These are phyloP conservation scores for Peromyscus californicus DNA, from an alignment of 2,113 vertebrate species.

Conservation along the genomic window DNA sequence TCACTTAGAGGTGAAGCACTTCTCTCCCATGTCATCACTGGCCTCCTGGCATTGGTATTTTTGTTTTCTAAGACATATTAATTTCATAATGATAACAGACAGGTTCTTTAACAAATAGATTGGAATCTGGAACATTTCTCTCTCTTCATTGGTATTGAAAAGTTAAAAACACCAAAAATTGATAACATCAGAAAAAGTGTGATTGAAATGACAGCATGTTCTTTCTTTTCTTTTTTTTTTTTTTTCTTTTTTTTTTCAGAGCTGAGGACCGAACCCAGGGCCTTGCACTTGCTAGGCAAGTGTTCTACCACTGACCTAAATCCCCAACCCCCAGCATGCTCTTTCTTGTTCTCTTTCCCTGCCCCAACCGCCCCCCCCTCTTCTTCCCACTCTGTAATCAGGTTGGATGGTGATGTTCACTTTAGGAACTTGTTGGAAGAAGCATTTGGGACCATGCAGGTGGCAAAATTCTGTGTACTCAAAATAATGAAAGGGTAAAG, in stretches of 20 bases:
- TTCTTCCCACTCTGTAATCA: neutral
- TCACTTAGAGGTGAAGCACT: neutral
- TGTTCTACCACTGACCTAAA: too few species aligned
- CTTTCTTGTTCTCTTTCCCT: neutral
- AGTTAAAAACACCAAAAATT: neutral
- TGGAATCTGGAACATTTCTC: neutral
- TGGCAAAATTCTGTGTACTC: neutral
- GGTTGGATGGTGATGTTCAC: neutral
- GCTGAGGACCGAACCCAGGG: too few species aligned
- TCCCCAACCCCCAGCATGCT: too few species aligned
- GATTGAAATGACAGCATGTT: neutral
- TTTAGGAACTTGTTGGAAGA: neutral
- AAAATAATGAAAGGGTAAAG: conserved; percentile 41
- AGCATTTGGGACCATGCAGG: neutral
- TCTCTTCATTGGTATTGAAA: neutral
- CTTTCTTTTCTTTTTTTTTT: too few species aligned
- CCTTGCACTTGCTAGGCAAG: too few species aligned
- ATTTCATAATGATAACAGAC: neutral
- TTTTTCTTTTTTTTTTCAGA: too few species aligned
- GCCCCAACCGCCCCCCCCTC: too few species aligned
- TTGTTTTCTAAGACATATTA: conserved; percentile 42
- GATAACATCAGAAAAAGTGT: neutral
- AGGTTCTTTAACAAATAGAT: neutral
- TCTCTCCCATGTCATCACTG: neutral
- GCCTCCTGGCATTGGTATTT: conserved; percentile 35